Percentiles rank a stretch among this genome's conserved stretches.
Conservation (phyloP, 1,140 invertebrate genomes). For the Cotesia vestalis region DNA sequence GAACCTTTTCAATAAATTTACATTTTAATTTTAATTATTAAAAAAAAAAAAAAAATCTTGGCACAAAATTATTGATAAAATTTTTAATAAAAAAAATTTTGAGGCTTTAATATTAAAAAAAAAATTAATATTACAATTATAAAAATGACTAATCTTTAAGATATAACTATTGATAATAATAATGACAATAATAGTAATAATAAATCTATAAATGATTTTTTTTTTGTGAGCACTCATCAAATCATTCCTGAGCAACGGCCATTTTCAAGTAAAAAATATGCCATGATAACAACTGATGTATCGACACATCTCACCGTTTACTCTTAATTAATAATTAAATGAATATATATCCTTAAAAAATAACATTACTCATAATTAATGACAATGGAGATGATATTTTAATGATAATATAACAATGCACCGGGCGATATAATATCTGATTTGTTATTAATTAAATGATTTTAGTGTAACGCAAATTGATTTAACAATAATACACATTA, state of each 20-base stretch:
- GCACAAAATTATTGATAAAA: too few species aligned
- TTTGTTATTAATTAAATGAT: neutral
- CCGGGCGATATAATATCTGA: neutral
- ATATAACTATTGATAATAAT: too few species aligned
- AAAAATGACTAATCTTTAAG: too few species aligned
- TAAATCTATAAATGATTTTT: constrained; percentile 27
- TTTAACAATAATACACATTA: neutral
- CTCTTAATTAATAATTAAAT: constrained; percentile 10
- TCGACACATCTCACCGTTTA: constrained; percentile 12
- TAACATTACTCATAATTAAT: constrained; percentile 11
- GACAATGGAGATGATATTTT: constrained; percentile 17
- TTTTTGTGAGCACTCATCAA: constrained; percentile 23
- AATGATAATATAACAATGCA: constrained; percentile 11
- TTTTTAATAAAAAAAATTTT: too few species aligned
- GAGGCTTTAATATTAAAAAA: too few species aligned
- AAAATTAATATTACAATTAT: too few species aligned
- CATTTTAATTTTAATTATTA: too few species aligned
- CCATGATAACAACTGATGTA: constrained; percentile 43
- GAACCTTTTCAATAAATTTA: too few species aligned
- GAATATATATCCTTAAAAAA: constrained; percentile 21
- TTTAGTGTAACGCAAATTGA: too few species aligned
- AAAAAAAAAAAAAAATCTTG: too few species aligned
- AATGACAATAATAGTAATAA: neutral
- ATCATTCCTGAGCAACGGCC: constrained; percentile 47
- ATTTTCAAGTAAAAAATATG: constrained; percentile 59